Evolutionary conservation across 1,140 invertebrate species (phyloP), one percentile per base, ranked within the genome.

Genomic region (Aphelenchoides besseyi): DNA sequence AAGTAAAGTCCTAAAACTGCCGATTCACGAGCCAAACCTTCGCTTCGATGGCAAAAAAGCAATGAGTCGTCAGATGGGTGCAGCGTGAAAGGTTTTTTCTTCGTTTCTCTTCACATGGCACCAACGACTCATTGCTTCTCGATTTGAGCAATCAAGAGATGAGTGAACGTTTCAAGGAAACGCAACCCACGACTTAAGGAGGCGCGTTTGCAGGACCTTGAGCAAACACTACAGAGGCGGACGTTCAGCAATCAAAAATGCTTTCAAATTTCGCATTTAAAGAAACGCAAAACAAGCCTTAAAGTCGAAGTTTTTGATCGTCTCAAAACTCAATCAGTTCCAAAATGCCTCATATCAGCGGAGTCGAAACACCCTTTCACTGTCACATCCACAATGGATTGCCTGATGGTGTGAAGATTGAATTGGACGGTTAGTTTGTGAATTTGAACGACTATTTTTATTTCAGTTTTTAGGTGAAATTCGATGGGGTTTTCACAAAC

Each of bases 81-180:
- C n/a, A n/a, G n/a, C n/a, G n/a, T n/a, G n/a, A n/a, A n/a, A n/a
- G n/a, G n/a, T n/a, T n/a, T n/a, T n/a, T n/a, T n/a, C n/a, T n/a
- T n/a, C n/a, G n/a, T n/a, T n/a, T n/a, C n/a, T n/a, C n/a, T n/a
- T n/a, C n/a, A n/a, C n/a, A n/a, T n/a, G n/a, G n/a, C n/a, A n/a
- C n/a, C n/a, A n/a, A n/a, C n/a, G n/a, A n/a, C n/a, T n/a, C n/a
- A n/a, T n/a, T n/a, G n/a, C n/a, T n/a, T n/a, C n/a, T n/a, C n/a
- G n/a, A n/a, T n/a, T n/a, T n/a, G n/a, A n/a, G n/a, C n/a, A n/a
- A n/a, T n/a, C n/a, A n/a, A n/a, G n/a, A n/a, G n/a, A n/a, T 23
- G 41, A 23, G 41, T 12, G 41, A 48, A 48, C 41, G 41, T 48
- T 48, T 48, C 41, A 48, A 48, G 41, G 41, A 48, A 48, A 48